Conservation (phyloP, 2,797 vertebrate species). For the Prunella strophiata region DNA sequence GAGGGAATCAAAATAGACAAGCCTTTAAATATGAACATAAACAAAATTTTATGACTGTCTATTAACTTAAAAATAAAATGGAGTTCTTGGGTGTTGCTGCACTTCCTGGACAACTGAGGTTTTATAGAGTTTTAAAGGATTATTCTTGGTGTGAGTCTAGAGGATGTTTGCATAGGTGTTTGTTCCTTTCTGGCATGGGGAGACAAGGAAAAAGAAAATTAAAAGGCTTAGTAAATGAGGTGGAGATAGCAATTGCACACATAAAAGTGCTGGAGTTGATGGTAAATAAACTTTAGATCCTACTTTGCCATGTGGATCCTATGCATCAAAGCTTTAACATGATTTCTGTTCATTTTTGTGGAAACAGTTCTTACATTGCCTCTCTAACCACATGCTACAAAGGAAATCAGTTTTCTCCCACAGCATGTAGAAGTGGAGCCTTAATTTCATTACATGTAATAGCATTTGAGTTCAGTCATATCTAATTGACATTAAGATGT, state of each 20-base stretch:
- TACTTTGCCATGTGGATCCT: neutral
- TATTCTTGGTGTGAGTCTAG: neutral
- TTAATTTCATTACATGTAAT: neutral
- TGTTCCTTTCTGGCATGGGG: neutral
- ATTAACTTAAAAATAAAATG: neutral
- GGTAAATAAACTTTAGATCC: neutral
- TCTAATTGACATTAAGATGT: neutral
- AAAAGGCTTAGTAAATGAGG: constrained; percentile 2
- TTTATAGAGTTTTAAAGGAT: neutral
- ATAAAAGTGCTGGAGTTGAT: neutral
- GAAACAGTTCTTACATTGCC: neutral
- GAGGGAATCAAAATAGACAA: neutral
- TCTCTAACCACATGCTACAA: neutral
- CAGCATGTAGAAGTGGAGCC: neutral
- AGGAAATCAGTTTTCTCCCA: neutral
- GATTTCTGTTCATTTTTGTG: neutral
- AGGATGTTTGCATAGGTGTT: constrained; percentile 25
- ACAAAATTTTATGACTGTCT: neutral
- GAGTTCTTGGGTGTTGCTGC: neutral
- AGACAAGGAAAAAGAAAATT: constrained; percentile 27
- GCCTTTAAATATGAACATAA: neutral
- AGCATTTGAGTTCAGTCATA: neutral
- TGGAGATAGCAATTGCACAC: neutral
- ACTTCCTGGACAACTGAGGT: neutral
- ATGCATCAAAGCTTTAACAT: neutral